Conservation (phyloP, 2,888 invertebrate genomes). For the Candidula unifasciata region DNA sequence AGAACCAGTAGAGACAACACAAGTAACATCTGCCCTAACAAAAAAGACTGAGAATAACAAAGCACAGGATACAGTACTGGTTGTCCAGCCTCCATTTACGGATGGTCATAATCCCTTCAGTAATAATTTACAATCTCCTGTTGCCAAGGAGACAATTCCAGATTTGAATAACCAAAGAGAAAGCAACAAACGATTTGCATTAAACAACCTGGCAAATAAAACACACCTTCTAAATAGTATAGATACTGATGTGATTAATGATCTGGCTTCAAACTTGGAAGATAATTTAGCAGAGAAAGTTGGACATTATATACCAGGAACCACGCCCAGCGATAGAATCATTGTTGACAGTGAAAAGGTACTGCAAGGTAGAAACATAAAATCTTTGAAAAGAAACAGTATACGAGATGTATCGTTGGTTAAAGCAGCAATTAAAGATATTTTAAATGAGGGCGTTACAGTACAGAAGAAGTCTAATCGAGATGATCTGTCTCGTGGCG, state of each 20-base stretch:
- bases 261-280: constrained; percentile 5
- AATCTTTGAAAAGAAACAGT: constrained; percentile 20
- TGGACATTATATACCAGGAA: background rate
- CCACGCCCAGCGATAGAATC: background rate
- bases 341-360: background rate
- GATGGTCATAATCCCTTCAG: constrained; percentile 30
- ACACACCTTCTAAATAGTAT: background rate
- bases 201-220: background rate
- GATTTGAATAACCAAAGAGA: background rate
- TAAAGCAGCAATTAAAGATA: background rate
- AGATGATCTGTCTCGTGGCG: no score
- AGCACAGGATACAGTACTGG: background rate
- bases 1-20: background rate
- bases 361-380: constrained; percentile 3
- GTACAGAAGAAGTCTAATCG: background rate
- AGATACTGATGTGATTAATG: background rate
- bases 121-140: constrained; percentile 5
- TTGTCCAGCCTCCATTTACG: constrained; percentile 12
- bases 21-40: background rate
- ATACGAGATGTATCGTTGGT: constrained; percentile 4
- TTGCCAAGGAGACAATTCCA: constrained; percentile 29
- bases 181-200: background rate
- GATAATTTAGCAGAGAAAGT: background rate
- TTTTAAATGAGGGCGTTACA: background rate
- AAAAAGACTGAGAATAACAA: background rate